Conservation (phyloP, 2,888 invertebrate genomes). For the Trichogramma evanescens region DNA sequence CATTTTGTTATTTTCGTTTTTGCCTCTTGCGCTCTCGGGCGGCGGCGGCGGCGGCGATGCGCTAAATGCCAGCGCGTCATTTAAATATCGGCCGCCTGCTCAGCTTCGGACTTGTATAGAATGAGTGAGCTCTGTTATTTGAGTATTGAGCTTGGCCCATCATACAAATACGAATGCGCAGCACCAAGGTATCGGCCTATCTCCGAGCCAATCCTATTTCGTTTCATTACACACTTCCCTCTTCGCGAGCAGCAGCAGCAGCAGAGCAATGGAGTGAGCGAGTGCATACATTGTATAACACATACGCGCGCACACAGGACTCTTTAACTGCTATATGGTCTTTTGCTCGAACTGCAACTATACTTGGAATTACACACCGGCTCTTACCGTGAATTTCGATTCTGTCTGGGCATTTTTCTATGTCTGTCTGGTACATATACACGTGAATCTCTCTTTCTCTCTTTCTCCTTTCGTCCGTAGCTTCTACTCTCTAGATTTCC, state of each 20-base stretch:
- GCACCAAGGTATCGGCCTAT: neutral
- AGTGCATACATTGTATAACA: neutral
- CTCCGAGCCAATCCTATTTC: constrained; percentile 21
- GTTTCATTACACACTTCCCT: constrained; percentile 24
- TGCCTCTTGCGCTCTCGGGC: no score
- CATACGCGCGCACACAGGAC: no score
- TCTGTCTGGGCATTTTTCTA: no score
- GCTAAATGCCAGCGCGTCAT: no score
- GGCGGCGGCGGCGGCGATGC: no score
- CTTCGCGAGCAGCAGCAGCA: constrained; percentile 2
- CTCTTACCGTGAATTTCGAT: no score
- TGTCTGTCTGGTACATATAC: no score
- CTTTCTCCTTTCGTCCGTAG: neutral
- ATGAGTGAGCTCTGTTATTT: constrained; percentile 30
- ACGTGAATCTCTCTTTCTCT: neutral
- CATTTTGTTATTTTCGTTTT: no score
- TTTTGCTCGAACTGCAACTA: no score
- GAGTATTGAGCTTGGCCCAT: neutral
- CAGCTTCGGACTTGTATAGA: neutral
- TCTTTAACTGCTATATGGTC: no score
- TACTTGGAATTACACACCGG: no score
- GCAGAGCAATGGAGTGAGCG: neutral
- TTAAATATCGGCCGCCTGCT: neutral
- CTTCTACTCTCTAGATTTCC: neutral
- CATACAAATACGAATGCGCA: neutral